phyloP scores from a whole-genome alignment of 2,888 invertebrate species.

The Arrhopalites spinosus region DNA sequence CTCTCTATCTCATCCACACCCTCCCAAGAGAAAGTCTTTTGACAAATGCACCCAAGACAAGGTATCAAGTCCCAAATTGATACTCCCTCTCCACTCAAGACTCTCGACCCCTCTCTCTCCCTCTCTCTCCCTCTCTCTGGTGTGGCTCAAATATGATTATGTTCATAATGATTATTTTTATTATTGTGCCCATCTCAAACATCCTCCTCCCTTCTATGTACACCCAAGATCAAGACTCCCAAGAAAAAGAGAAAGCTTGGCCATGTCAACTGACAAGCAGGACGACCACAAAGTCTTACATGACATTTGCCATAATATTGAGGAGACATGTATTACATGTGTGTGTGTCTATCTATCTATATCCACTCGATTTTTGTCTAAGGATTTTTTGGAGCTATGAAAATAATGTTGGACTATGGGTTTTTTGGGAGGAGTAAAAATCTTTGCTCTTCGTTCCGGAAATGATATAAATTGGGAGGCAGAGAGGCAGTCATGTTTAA shows the following conservation, averaged over 20 bases:
- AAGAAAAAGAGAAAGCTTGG: constrained; percentile 4
- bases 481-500: constrained; percentile 38
- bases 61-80: too few relatives aligned
- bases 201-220: neutral
- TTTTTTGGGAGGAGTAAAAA: neutral
- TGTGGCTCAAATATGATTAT: constrained; percentile 39
- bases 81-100: neutral
- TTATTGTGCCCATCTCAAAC: constrained; percentile 16
- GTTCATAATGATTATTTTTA: constrained; percentile 50
- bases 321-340: neutral
- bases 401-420: neutral
- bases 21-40: neutral
- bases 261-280: neutral
- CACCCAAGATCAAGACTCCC: neutral
- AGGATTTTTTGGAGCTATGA: neutral
- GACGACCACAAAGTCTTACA: neutral
- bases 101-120: neutral
- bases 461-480: constrained; percentile 36
- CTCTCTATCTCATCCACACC: neutral
- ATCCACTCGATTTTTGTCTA: neutral
- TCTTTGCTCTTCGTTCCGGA: constrained; percentile 16
- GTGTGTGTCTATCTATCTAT: neutral
- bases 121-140: neutral
- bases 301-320: too few relatives aligned
- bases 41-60: too few relatives aligned